Percentiles rank a stretch among this genome's conserved stretches.
Evolutionary conservation across 2,888 invertebrate genomes (phyloP).

Genomic region (Chalcis sispes): DNA sequence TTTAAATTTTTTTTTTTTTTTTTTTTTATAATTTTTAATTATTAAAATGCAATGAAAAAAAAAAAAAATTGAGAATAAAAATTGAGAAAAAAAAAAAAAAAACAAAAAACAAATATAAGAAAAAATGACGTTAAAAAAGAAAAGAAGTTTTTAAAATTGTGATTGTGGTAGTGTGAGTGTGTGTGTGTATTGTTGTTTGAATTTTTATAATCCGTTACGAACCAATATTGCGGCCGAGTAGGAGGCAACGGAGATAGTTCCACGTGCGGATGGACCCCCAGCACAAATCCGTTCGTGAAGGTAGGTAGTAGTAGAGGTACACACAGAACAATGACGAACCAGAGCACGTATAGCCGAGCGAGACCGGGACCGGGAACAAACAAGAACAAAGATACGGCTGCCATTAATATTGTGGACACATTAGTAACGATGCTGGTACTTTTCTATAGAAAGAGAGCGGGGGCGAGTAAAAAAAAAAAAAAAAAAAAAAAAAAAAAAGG

Average conservation of each 20-base stretch:
- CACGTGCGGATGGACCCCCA: conserved; percentile 76
- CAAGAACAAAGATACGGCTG: conserved; percentile 77
- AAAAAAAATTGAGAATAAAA: too few species aligned
- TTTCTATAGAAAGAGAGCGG: conserved; percentile 69
- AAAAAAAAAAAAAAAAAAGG: conserved; percentile 38
- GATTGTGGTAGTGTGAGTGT: conserved; percentile 5
- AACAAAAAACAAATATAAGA: conserved; percentile 30
- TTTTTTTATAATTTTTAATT: too few species aligned
- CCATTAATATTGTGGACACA: conserved; percentile 76
- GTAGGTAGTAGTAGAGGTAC: conserved; percentile 75
- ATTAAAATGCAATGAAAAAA: too few species aligned
- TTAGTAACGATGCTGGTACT: conserved; percentile 75
- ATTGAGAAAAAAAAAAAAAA: conserved; percentile 33
- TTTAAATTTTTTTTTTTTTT: too few species aligned
- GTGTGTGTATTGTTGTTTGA: conserved; percentile 53
- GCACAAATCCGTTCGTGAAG: conserved; percentile 76
- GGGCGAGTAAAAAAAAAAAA: conserved; percentile 39
- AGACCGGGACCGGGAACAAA: conserved; percentile 77
- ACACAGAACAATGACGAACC: conserved; percentile 77
- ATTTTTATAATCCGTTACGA: conserved; percentile 72
- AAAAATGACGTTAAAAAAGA: conserved; percentile 21
- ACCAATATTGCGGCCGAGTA: conserved; percentile 75
- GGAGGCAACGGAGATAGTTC: conserved; percentile 70
- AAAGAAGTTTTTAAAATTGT: conserved; percentile 24
- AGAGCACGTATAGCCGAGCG: conserved; percentile 77